Evolutionary conservation across 2,113 vertebrate genomes (phyloP), one percentile per base, ranked within the genome.

Genomic region (Onychorhynchus coronatus): DNA sequence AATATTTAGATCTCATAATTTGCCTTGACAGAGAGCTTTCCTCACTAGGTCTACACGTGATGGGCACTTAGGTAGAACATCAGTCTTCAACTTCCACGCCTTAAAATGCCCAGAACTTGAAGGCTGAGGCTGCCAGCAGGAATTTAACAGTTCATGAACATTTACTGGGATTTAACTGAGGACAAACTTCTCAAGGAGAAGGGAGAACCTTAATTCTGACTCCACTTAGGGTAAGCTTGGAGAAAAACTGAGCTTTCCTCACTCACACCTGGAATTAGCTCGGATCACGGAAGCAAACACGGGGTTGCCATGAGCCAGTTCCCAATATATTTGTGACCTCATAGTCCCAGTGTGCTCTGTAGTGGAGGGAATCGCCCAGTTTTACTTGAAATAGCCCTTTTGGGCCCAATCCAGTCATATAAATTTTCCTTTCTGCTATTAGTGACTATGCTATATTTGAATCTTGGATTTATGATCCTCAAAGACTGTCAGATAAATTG

Each of bases 81-180:
- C 24, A 71, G 8, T 11, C 42, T 58, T 41, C 71, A 67, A 17
- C 2, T 4, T 31, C 3, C 35, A 24, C 0, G 0, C 11, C 46
- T 14, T 58, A 27, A 85, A 82, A 47, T 9, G 5, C 9, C 6
- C 39, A 22, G 66, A 39, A 13, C 7, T 11, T 6, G 5, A 65
- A 62, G 19, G 22, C 8, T 2, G 5, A 78, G 1, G 2, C 3
- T 71, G 6, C 2, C 55, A 39, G 33, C 6, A 44, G 49, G 28
- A 44, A 71, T 70, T 9, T 14, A 62, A 12, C 14, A n/a, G 22
- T 44, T 78, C 6, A 22, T 59, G 24, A 55, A 63, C 6, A 8
- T 39, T 89, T 66, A 6, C 10, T 67, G 19, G n/a, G 39, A 27
- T 83, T 86, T 83, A 6, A 9, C 17, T 6, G 25, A 27, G 8